Conservation (phyloP, 2,888 invertebrate species). For the Nezara viridula region DNA sequence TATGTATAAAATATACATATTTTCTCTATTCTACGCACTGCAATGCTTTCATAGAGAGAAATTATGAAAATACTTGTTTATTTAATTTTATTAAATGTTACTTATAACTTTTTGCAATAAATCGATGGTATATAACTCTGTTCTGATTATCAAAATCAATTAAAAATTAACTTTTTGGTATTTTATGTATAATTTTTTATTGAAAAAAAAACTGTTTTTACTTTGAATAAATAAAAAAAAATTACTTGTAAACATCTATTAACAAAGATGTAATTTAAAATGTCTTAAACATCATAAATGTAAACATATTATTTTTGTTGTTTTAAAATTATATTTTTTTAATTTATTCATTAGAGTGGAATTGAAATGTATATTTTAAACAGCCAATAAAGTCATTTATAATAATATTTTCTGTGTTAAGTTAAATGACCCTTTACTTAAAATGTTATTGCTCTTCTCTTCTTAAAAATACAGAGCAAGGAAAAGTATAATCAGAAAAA, state of each 20-base stretch:
- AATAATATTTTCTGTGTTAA: neutral
- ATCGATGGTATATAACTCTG: neutral
- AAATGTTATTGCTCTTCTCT: neutral
- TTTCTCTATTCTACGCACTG: too few species aligned
- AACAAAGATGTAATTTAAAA: neutral
- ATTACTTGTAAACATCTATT: neutral
- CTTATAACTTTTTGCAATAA: too few species aligned
- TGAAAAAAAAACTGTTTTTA: neutral
- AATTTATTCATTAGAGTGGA: neutral
- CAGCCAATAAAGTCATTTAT: conserved; percentile 9
- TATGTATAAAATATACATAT: too few species aligned
- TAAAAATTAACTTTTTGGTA: neutral
- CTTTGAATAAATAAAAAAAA: neutral
- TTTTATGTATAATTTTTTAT: neutral
- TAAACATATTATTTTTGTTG: conserved; percentile 25
- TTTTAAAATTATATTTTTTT: neutral
- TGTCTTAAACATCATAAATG: neutral
- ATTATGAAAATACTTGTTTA: too few species aligned
- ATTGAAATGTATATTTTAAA: conserved; percentile 21
- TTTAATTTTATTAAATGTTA: too few species aligned
- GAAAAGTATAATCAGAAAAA: too few species aligned
- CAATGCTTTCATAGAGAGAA: too few species aligned
- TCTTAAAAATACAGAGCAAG: too few species aligned
- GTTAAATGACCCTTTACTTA: neutral
- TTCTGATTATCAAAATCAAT: too few species aligned